A percentile compares a stretch with the other conserved stretches of the same genome.
phyloP scores from a whole-genome alignment of 2,797 vertebrate species.

The Varecia variegata region DNA sequence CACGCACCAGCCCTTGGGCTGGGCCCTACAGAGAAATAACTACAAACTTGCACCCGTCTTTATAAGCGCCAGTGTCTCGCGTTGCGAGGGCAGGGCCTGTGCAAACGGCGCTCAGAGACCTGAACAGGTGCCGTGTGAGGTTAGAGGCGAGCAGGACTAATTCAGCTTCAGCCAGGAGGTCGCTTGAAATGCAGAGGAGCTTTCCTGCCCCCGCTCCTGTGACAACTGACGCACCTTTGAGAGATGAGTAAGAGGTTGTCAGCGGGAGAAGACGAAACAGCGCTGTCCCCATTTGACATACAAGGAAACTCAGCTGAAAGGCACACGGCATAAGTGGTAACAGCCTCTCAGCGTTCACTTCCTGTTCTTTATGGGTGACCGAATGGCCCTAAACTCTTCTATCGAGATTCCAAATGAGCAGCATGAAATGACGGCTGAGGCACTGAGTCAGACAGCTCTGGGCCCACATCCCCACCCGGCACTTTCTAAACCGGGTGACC shows the following conservation, averaged over 20 bases:
- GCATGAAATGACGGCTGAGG: neutral
- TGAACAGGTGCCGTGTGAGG: neutral
- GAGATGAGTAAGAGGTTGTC: conserved; percentile 15
- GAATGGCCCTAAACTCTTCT: neutral
- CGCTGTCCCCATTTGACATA: neutral
- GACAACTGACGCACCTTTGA: neutral
- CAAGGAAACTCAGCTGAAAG: neutral
- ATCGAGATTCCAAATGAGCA: too few relatives aligned
- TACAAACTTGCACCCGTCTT: neutral
- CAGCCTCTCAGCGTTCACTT: fast-evolving
- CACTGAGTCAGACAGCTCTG: neutral
- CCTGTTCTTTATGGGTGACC: fast-evolving
- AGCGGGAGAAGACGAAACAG: neutral
- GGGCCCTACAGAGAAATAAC: neutral
- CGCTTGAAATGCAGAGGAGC: neutral
- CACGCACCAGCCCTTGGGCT: neutral
- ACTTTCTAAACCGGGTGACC: neutral
- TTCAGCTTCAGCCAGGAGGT: neutral
- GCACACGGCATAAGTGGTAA: neutral
- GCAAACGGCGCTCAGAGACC: too few relatives aligned
- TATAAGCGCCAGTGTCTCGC: fast-evolving
- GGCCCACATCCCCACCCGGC: too few relatives aligned
- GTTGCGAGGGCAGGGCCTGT: fast-evolving
- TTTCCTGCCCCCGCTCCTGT: neutral
- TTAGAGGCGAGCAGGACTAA: neutral